Conservation (phyloP, 2,888 invertebrate species). For the Antheraea yamamai region DNA sequence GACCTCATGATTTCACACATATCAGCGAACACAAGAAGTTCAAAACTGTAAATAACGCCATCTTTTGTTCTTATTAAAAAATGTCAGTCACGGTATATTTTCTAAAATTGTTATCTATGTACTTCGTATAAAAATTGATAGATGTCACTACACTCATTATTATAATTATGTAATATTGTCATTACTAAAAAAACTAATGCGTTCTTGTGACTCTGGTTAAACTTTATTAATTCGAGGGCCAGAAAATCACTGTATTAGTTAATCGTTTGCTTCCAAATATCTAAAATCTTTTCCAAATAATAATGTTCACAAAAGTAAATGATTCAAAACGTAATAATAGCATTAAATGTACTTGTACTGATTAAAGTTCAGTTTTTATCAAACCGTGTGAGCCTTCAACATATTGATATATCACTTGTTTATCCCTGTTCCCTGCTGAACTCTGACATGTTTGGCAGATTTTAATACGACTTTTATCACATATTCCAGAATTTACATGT, state of each 20-base stretch:
- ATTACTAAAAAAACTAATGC: neutral
- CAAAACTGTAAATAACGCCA: neutral
- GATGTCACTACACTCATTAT: neutral
- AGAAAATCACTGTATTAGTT: neutral
- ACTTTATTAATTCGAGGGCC: neutral
- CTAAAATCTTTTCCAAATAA: neutral
- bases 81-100: neutral
- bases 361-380: neutral
- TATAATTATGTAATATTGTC: too few relatives aligned
- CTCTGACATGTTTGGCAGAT: too few relatives aligned
- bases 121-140: neutral
- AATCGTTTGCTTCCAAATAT: neutral
- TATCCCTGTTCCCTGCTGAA: too few relatives aligned
- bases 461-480: too few relatives aligned
- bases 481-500: too few relatives aligned
- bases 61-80: neutral
- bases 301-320: neutral
- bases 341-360: neutral
- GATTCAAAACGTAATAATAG: neutral
- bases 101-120: neutral
- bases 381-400: neutral
- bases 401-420: neutral
- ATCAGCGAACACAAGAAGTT: too few relatives aligned
- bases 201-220: neutral
- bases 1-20: too few relatives aligned